Percentiles rank a stretch among this genome's conserved stretches.
phyloP scores from a whole-genome alignment of 2,888 invertebrate genomes.

The Tipula confusa region DNA sequence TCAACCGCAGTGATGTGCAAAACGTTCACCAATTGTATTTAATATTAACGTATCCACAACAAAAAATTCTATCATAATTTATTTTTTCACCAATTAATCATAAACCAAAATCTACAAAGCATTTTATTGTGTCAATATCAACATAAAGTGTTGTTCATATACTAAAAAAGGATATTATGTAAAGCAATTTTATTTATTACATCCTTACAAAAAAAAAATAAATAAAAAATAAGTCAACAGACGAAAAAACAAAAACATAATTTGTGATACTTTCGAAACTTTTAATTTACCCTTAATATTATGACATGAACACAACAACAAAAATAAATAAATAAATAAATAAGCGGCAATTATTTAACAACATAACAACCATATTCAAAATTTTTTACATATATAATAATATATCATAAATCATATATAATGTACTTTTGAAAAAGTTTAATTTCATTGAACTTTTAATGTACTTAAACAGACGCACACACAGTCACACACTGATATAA shows the following conservation, averaged over 20 bases:
- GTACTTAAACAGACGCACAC: not conserved
- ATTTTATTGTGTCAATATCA: not conserved
- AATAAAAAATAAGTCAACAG: not conserved
- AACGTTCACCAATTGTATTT: too few relatives aligned
- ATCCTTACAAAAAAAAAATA: not conserved
- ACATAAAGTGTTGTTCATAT: not conserved
- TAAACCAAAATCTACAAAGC: not conserved
- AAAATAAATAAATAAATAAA: not conserved
- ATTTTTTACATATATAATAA: not conserved
- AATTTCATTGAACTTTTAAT: conserved; percentile 12
- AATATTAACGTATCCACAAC: too few relatives aligned
- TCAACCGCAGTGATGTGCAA: too few relatives aligned
- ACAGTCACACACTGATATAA: not conserved
- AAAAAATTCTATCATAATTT: too few relatives aligned
- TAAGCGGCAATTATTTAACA: not conserved
- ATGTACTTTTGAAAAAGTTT: not conserved
- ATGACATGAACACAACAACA: not conserved
- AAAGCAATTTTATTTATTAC: not conserved
- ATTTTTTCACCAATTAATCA: too few relatives aligned
- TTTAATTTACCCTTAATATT: not conserved
- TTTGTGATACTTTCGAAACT: not conserved
- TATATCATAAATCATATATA: not conserved
- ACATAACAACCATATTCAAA: not conserved
- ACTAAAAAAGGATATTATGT: not conserved
- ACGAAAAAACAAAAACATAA: not conserved